Evolutionary conservation across 1,140 invertebrate species (phyloP).

Genomic region (Potamilus streckersoni): DNA sequence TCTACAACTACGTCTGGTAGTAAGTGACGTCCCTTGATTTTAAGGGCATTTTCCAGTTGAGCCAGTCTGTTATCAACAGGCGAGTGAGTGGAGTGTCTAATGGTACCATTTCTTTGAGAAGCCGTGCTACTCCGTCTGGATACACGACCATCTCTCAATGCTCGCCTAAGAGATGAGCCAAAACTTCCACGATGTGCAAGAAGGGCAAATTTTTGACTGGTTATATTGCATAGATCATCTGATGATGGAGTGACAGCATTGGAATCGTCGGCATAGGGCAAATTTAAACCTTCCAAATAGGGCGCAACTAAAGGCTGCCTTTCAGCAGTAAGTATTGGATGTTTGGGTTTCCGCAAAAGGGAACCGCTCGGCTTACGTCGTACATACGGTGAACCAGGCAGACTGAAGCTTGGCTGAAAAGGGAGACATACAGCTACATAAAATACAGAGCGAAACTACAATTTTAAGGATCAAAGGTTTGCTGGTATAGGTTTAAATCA

Average conservation of each 20-base stretch:
- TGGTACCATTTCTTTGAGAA: conserved; percentile 54
- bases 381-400: conserved; percentile 96
- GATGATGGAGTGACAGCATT: conserved; percentile 98
- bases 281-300: conserved; percentile 94
- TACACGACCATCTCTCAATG: conserved; percentile 35
- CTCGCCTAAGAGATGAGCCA: conserved; percentile 42
- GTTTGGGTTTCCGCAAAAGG: conserved; percentile 66
- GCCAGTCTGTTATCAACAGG: conserved; percentile 22
- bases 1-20: conserved; percentile 60
- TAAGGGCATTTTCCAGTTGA: conserved; percentile 19
- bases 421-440: conserved; percentile 14
- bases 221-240: conserved; percentile 78
- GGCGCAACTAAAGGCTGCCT: conserved; percentile 91
- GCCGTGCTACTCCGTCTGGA: conserved; percentile 57
- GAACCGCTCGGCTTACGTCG: conserved; percentile 69
- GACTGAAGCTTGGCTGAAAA: conserved; percentile 91
- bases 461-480: too few species aligned
- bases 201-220: conserved; percentile 50
- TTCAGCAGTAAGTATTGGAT: conserved; percentile 84
- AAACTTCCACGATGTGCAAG: conserved; percentile 42
- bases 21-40: conserved; percentile 43
- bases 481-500: too few species aligned
- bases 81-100: conserved; percentile 33
- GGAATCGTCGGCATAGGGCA: conserved; percentile 97
- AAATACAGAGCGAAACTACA: too few species aligned